Evolutionary conservation across 92 coral and sea anemone species (phyloP), one percentile per base, ranked within the genome.

Genomic region (Blastomussa wellsi): DNA sequence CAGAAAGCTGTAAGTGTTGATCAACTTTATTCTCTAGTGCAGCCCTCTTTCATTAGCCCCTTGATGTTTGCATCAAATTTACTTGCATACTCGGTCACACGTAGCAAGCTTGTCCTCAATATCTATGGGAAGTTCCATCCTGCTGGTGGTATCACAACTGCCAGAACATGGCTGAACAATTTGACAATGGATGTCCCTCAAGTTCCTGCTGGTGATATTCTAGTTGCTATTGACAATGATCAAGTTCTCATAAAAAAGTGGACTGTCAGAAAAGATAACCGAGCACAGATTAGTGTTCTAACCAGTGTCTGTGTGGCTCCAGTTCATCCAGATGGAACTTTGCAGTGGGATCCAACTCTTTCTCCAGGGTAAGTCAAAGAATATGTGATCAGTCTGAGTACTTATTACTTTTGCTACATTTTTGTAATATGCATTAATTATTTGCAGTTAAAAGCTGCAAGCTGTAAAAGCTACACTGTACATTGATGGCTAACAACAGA

Each of bases 221-320:
- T 84, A 31, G 55, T 73, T 62, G 75, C 87, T 12, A 84, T 74
- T 1, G 87, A 84, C 81, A 84, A 84, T 41, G 90, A 87, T 36
- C 86, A 81, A 51, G 86, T 81, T 39, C 74, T 86, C 8, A 79
- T 86, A 37, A 86, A 80, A 51, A 78, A 79, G 24, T 86, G 80
- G 89, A 73, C 90, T 36, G 74, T 80, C 47, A 11, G 81, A 1
- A 87, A 87, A 35, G 90, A 87, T 49, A 87, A 87, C 75, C 20
- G 81, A 44, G 86, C 90, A 60, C 86, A 80, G 39, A 73, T 73
- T 33, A 87, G 86, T 87, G 90, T 79, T 31, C 57, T 86, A 28
- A 87, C 81, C 32, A 78, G 90, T 72, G 90, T 78, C 28, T 86
- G 80, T 65, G 78, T 57, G 42, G 90, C 81, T 32, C 71, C 75